Conservation (phyloP, 2,113 vertebrate genomes). For the Heteronetta atricapilla region DNA sequence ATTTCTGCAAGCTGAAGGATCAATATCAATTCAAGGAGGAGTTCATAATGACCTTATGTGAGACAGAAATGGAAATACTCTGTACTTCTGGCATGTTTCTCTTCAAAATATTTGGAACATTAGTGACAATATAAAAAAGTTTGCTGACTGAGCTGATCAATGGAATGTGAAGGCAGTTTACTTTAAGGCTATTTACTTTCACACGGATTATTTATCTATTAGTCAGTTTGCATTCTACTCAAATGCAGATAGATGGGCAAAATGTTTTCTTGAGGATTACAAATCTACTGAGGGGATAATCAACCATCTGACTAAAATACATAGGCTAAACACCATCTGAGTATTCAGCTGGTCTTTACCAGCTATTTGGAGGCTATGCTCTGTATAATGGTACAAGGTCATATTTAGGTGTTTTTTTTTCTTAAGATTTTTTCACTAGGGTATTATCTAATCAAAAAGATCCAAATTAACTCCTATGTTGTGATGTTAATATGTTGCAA, state of each 20-base stretch:
- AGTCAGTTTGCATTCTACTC: conserved; percentile 81
- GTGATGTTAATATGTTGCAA: conserved; percentile 62
- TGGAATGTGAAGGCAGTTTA: conserved; percentile 85
- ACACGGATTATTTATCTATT: conserved; percentile 80
- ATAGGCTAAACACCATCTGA: conserved; percentile 76
- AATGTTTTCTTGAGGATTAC: conserved; percentile 80
- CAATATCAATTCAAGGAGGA: conserved; percentile 75
- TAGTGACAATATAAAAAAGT: conserved; percentile 77
- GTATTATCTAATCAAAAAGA: conserved; percentile 56
- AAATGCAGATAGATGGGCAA: conserved; percentile 81
- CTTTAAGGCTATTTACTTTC: conserved; percentile 82
- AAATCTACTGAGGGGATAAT: conserved; percentile 80
- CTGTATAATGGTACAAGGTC: conserved; percentile 76
- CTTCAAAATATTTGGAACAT: conserved; percentile 80
- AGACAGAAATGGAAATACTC: conserved; percentile 73
- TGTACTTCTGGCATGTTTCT: conserved; percentile 70
- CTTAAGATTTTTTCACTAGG: conserved; percentile 72
- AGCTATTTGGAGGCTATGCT: conserved; percentile 76
- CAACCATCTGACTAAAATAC: conserved; percentile 79
- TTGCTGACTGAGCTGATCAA: conserved; percentile 82
- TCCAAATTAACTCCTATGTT: conserved; percentile 72
- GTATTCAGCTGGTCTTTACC: conserved; percentile 51
- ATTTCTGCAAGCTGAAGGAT: conserved; percentile 70
- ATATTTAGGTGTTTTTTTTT: conserved; percentile 69
- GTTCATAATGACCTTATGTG: conserved; percentile 67